phyloP scores from a whole-genome alignment of 2,113 vertebrate species.

The Gallinago undulata region DNA sequence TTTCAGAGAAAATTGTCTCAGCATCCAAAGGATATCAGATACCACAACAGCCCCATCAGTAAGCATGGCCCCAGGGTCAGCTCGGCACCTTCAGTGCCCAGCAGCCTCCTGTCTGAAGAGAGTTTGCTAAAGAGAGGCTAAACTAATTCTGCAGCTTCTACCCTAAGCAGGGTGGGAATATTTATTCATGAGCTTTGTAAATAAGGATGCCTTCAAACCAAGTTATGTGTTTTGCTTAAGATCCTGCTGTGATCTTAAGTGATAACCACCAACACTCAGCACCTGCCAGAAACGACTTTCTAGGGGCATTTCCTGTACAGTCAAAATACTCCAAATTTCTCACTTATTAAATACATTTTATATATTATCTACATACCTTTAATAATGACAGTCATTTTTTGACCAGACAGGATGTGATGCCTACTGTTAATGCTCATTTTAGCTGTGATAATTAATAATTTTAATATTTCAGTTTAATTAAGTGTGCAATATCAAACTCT shows the following conservation, averaged over 20 bases:
- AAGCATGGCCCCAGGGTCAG: not conserved
- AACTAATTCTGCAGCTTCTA: not conserved
- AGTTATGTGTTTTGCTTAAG: not conserved
- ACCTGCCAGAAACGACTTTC: not conserved
- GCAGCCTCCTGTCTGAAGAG: not conserved
- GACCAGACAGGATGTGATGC: not conserved
- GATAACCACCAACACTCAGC: not conserved
- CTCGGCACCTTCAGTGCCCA: not conserved
- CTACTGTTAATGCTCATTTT: not conserved
- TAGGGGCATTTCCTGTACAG: not conserved
- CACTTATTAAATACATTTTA: not conserved
- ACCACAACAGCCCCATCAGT: not conserved
- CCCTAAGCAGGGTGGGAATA: not conserved
- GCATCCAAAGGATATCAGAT: not conserved
- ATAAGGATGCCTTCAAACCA: not conserved
- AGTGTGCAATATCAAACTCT: slow-evolving; percentile 13
- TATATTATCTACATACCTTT: not conserved
- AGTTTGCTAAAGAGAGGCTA: not conserved
- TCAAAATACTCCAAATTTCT: not conserved
- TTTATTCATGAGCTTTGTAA: not conserved
- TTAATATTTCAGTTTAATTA: slow-evolving; percentile 69
- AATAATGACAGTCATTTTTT: slow-evolving; percentile 13
- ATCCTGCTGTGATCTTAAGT: not conserved
- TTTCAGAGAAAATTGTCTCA: not conserved
- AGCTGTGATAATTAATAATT: slow-evolving; percentile 43